A percentile compares a stretch with the other conserved stretches of the same genome.
Conservation (phyloP, 2,888 invertebrate genomes). For the Dendrolimus pini region DNA sequence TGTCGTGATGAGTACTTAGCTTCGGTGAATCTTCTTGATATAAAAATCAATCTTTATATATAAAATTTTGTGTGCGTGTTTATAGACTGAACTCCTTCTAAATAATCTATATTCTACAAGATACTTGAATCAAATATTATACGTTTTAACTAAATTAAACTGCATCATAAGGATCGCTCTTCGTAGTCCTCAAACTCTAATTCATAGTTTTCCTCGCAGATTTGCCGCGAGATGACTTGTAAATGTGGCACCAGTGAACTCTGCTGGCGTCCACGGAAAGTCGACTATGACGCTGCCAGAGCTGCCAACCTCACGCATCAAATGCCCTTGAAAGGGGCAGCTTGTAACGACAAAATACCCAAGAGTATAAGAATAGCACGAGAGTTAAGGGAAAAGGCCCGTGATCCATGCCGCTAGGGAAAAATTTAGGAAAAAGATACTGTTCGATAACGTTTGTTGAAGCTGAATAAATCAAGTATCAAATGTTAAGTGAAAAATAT, state of each 20-base stretch:
- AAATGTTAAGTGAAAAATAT: too few relatives aligned
- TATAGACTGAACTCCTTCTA: too few relatives aligned
- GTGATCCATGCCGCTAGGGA: constrained; percentile 14
- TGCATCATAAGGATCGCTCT: too few relatives aligned
- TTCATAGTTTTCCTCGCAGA: constrained; percentile 25
- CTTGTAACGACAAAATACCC: constrained; percentile 37
- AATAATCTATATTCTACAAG: too few relatives aligned
- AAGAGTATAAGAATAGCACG: constrained; percentile 45
- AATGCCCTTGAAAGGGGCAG: constrained; percentile 30
- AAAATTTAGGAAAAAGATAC: too few relatives aligned
- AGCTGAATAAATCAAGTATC: too few relatives aligned
- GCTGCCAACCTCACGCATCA: constrained; percentile 47
- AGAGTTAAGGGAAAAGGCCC: constrained; percentile 24
- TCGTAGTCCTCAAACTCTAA: too few relatives aligned
- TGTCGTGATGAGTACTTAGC: constrained; percentile 61
- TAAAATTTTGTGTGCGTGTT: too few relatives aligned
- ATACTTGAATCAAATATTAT: too few relatives aligned
- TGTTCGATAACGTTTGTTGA: too few relatives aligned
- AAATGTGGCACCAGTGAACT: constrained; percentile 45
- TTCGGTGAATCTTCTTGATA: constrained; percentile 28
- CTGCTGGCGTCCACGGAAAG: constrained; percentile 52
- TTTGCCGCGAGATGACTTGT: constrained; percentile 62
- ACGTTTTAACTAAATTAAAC: too few relatives aligned
- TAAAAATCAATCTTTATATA: too few relatives aligned
- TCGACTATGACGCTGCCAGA: constrained; percentile 46